Conservation (phyloP, 2,888 invertebrate species). For the Conistra vaccinii region DNA sequence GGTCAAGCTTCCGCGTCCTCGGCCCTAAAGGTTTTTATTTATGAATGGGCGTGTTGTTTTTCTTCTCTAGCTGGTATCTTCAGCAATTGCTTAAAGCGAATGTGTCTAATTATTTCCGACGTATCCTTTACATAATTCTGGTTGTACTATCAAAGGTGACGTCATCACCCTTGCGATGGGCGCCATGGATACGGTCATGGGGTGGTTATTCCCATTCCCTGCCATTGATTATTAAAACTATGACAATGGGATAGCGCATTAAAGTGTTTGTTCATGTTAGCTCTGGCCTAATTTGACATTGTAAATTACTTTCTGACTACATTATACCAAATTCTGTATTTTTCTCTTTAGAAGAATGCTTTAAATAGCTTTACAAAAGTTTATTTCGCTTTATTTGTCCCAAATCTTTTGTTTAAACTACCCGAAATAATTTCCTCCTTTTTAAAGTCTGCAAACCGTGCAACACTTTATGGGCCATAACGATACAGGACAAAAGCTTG, state of each 20-base stretch:
- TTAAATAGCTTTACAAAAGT: background rate
- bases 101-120: constrained; percentile 43
- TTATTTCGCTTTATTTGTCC: background rate
- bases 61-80: constrained; percentile 65
- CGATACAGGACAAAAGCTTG: constrained; percentile 57
- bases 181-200: constrained; percentile 70
- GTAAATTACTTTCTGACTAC: background rate
- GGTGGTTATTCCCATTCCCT: constrained; percentile 70
- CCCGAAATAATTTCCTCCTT: constrained; percentile 37
- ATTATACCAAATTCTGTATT: background rate
- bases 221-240: constrained; percentile 61
- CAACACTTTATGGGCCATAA: constrained; percentile 63
- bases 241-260: constrained; percentile 26
- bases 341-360: background rate
- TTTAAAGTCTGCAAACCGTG: constrained; percentile 47
- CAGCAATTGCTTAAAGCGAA: constrained; percentile 54
- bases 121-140: constrained; percentile 39
- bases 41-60: constrained; percentile 82
- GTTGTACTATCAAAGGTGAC: constrained; percentile 63
- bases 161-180: constrained; percentile 70
- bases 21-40: constrained; percentile 82
- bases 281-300: background rate
- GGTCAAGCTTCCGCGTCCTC: constrained; percentile 89
- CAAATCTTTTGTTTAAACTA: constrained; percentile 38
- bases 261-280: constrained; percentile 10